A percentile compares a stretch with the other conserved stretches of the same genome.
Evolutionary conservation across 2,113 vertebrate species (phyloP).

Genomic region (Probosciger aterrimus): DNA sequence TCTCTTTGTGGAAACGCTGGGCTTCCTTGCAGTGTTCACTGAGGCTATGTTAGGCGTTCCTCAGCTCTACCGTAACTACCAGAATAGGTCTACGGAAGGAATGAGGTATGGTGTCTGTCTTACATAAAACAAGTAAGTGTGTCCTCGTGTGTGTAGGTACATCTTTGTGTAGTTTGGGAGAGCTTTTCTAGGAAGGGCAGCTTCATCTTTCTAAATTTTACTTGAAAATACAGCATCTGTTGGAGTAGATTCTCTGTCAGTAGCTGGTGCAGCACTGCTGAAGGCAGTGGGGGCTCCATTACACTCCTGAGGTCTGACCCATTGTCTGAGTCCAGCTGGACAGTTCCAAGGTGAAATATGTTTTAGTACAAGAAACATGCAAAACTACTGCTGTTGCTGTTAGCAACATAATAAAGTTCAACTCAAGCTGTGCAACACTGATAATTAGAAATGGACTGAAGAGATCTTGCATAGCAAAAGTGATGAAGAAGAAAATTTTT

Average conservation of each 20-base stretch:
- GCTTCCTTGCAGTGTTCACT: constrained; percentile 92
- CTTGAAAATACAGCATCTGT: not conserved
- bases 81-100: constrained; percentile 92
- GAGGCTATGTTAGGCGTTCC: constrained; percentile 94
- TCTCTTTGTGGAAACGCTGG: constrained; percentile 90
- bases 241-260: not conserved
- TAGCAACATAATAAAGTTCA: not conserved
- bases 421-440: not conserved
- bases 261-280: not conserved
- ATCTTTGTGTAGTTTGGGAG: not conserved
- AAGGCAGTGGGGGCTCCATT: not conserved
- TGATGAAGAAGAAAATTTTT: not conserved
- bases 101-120: constrained; percentile 84
- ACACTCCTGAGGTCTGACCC: not conserved
- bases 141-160: not conserved
- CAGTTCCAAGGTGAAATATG: not conserved
- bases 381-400: not conserved
- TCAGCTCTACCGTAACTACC: constrained; percentile 92
- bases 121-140: fast-evolving
- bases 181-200: not conserved
- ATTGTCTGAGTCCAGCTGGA: not conserved
- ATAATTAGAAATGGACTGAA: not conserved
- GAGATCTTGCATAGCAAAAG: not conserved
- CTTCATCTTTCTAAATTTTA: not conserved
- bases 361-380: not conserved